A percentile compares a stretch with the other conserved stretches of the same genome.
phyloP scores from a whole-genome alignment of 2,888 invertebrate species.

The Elysia crispata region DNA sequence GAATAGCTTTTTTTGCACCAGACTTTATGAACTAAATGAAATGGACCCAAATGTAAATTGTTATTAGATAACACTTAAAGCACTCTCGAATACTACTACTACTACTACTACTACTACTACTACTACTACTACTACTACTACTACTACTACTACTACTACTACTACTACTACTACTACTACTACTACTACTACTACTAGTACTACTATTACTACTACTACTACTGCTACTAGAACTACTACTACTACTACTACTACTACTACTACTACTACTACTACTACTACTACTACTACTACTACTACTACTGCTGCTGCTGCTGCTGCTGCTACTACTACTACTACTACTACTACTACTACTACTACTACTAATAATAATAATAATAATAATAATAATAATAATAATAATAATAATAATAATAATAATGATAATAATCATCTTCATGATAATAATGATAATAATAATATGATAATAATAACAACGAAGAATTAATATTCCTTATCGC shows the following conservation, averaged over 20 bases:
- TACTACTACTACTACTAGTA: slow-evolving; percentile 4
- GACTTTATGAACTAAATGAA: no score
- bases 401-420: not conserved
- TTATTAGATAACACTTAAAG: no score
- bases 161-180: slow-evolving; percentile 29
- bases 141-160: slow-evolving; percentile 14
- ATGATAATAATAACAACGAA: no score
- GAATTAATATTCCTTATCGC: no score
- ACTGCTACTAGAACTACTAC: slow-evolving; percentile 32
- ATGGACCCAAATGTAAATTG: no score
- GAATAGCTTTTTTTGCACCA: no score
- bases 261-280: slow-evolving; percentile 18
- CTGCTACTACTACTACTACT: slow-evolving; percentile 5
- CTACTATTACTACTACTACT: not conserved
- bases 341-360: slow-evolving; percentile 17
- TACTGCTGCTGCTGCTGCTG: slow-evolving; percentile 29
- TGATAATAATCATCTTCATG: no score
- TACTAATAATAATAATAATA: no score
- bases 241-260: slow-evolving; percentile 24
- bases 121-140: no score
- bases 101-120: no score
- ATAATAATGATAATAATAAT: no score
- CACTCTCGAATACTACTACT: no score
- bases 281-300: slow-evolving; percentile 30
- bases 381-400: slow-evolving; percentile 25